These are phyloP conservation scores for Macropus fuliginosus DNA, from an alignment of 2,797 vertebrate genomes.

Conservation along the genomic window DNA sequence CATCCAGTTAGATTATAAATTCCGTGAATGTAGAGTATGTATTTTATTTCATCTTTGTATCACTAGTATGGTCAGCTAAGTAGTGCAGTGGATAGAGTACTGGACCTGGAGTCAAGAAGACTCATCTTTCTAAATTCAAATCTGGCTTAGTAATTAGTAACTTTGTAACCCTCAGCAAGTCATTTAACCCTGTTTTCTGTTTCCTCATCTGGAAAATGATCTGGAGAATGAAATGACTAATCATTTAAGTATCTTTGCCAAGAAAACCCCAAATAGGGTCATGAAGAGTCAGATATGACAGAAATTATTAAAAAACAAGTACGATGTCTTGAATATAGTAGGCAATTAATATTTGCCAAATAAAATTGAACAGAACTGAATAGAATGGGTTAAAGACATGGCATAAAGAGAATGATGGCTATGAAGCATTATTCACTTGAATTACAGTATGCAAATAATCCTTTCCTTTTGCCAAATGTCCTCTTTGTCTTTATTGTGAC, in stretches of 20 bases:
- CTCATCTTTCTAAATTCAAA: no score
- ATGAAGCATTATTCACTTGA: background rate
- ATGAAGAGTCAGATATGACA: no score
- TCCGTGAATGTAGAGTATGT: background rate
- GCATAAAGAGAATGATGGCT: background rate
- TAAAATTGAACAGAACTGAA: no score
- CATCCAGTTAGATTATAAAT: background rate
- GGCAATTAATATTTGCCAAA: background rate
- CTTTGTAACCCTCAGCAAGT: no score
- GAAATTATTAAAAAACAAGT: background rate
- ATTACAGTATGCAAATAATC: background rate
- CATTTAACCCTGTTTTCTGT: no score
- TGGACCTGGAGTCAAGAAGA: background rate
- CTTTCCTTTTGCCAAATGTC: background rate
- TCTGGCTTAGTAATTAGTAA: no score
- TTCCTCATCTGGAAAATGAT: no score
- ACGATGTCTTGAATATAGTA: background rate
- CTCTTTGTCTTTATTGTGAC: background rate
- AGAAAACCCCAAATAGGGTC: no score
- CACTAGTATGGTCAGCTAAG: background rate
- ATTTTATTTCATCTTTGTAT: background rate
- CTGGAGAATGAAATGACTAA: no score
- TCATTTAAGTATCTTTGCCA: no score
- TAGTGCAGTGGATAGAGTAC: background rate
- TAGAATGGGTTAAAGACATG: background rate